Evolutionary conservation across 2,797 vertebrate genomes (phyloP), one percentile per base, ranked within the genome.

Genomic region (Tapirus indicus): DNA sequence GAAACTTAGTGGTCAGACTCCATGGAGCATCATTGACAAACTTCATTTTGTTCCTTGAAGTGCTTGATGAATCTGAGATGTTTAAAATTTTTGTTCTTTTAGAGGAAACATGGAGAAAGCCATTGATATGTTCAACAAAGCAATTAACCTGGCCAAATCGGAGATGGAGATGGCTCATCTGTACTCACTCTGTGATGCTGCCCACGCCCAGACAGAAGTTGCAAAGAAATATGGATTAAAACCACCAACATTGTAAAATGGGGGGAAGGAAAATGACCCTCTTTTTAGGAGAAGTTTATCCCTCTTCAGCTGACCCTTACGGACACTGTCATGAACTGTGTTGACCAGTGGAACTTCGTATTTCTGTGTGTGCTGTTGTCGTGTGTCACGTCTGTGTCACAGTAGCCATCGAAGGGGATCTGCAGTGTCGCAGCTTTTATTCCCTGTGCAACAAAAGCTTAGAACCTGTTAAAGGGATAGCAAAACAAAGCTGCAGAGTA

Each of bases 81-180:
- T 20, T 62, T 89, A 56, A 68, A 3, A 83, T 90, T 97, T 94
- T 92, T 83, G 87, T 97, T 98, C 21, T 98, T 99, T 98, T 98
- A 99, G 99, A 99, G 99, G 99, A 87, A 99, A 99, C 97, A 99
- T 99, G 98, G 99, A 99, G 98, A 99, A 99, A 99, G 99, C 99
- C 69, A 99, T 99, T 98, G 99, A 99, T 86, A 99, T 99, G 99
- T 99, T 99, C 99, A 99, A 99, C 99, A 99, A 99, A 99, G 99
- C 99, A 97, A 99, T 99, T 97, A 99, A 99, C 98, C 98, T 99
- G 97, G 99, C 99, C 98, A 99, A 99, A 98, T 99, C 99, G 0
- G 99, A 99, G 99, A 99, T 99, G 99, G 99, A 99, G 98, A 99
- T 99, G 99, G 99, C 99, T 83, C 99, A 99, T 97, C 99, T 99